Evolutionary conservation across 1,140 invertebrate genomes (phyloP), one percentile per base, ranked within the genome.

Genomic region (Pseudomyrmex cubaensis): DNA sequence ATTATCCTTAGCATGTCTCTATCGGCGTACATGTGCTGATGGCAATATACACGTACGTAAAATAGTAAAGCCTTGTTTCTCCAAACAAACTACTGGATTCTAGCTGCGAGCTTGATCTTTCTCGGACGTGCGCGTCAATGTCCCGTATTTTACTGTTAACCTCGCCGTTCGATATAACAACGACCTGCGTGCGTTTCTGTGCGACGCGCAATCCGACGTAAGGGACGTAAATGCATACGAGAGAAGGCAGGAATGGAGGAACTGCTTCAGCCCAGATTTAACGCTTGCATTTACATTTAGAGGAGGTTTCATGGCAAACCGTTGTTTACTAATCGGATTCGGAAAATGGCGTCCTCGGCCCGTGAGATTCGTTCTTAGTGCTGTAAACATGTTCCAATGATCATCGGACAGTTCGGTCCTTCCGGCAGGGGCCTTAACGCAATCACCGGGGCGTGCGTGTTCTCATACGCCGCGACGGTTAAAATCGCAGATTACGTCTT

Each of bases 211-310:
- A 82, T 75, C n/a, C 70, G 54, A 59, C 17, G 13, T 73, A 25
- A 54, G n/a, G 7, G 44, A 77, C 44, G 59, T 13, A 35, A 56
- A 64, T n/a, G 61, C 48, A 54, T 48, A 66, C 0, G 50, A 52
- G 10, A 25, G 50, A 20, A 44, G 54, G 61, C 3, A 22, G 52
- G 8, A 52, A 63, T 20, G 50, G 44, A 70, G 35, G 44, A 44
- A 52, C 70, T 72, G 73, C 44, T 82, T 82, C 73, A 69, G n/a
- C 76, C 66, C 70, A 88, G 89, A 92, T 92, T 91, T 92, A 93
- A 91, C 87, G 86, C 70, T 67, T 73, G 85, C 87, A 93, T 92
- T 93, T 93, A 91, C 92, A 93, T 93, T 93, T 93, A 93, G 90
- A 93, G 89, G 88, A 91, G 85, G 66, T 89, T 85, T 35, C 61